phyloP scores from a whole-genome alignment of 2,888 invertebrate species.

The Trissonchulus latispiculum region DNA sequence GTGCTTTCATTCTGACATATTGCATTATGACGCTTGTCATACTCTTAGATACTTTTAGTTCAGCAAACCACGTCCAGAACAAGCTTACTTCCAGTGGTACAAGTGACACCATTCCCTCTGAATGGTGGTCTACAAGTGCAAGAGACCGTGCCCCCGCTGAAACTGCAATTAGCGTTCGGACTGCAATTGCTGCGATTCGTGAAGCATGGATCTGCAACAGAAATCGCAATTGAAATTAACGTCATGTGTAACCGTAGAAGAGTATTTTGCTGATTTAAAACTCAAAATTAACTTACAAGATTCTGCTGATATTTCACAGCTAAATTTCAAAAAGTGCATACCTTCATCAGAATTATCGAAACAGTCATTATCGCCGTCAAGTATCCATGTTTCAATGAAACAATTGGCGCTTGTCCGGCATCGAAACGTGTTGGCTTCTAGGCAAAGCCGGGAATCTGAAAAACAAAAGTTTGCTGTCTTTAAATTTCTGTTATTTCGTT shows the following conservation, averaged over 20 bases:
- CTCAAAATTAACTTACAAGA: too few species aligned
- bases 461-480: too few species aligned
- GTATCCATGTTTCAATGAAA: not conserved
- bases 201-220: slow-evolving; percentile 14
- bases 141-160: not conserved
- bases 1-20: too few species aligned
- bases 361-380: slow-evolving; percentile 13
- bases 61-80: too few species aligned
- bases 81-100: not conserved
- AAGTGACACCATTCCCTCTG: slow-evolving; percentile 6
- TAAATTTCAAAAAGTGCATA: not conserved
- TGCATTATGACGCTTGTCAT: too few species aligned
- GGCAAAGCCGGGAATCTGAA: not conserved
- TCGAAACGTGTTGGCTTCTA: not conserved
- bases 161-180: not conserved
- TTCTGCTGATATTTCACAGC: not conserved
- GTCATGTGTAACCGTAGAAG: too few species aligned
- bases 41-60: too few species aligned
- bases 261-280: too few species aligned
- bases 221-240: not conserved
- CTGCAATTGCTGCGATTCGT: slow-evolving; percentile 11
- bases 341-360: slow-evolving; percentile 17
- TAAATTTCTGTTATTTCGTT: too few species aligned
- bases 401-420: slow-evolving; percentile 10
- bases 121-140: not conserved